Conservation (phyloP, 1,140 invertebrate genomes). For the Drosophila sechellia region DNA sequence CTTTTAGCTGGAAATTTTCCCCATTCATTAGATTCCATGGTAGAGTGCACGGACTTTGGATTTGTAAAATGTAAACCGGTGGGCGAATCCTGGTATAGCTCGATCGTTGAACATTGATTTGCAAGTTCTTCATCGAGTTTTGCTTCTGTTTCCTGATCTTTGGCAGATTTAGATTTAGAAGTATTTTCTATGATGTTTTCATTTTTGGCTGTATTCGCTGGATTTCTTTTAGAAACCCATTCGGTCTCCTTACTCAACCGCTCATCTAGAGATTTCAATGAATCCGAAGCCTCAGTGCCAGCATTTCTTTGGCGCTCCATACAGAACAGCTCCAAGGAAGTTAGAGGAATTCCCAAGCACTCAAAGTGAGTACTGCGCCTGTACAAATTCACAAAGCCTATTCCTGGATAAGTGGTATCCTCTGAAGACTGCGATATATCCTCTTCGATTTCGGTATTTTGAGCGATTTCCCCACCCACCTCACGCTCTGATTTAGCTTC, state of each 20-base stretch:
- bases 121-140: background rate
- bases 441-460: background rate
- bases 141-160: background rate
- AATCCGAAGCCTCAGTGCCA: background rate
- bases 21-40: background rate
- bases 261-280: background rate
- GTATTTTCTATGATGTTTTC: background rate
- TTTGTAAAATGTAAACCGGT: background rate
- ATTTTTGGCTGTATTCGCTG: too few species aligned
- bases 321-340: conserved; percentile 22
- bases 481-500: background rate
- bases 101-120: background rate
- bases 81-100: background rate
- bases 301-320: background rate
- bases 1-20: background rate
- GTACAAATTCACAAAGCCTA: conserved; percentile 38
- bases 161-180: background rate
- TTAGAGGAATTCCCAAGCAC: conserved; percentile 25
- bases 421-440: background rate
- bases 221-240: background rate
- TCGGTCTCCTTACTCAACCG: background rate
- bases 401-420: background rate
- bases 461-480: background rate
- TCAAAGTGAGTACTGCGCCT: conserved; percentile 29
- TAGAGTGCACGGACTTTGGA: background rate